Evolutionary conservation across 2,797 vertebrate genomes (phyloP), one percentile per base, ranked within the genome.

Genomic region (Pangasius djambal): DNA sequence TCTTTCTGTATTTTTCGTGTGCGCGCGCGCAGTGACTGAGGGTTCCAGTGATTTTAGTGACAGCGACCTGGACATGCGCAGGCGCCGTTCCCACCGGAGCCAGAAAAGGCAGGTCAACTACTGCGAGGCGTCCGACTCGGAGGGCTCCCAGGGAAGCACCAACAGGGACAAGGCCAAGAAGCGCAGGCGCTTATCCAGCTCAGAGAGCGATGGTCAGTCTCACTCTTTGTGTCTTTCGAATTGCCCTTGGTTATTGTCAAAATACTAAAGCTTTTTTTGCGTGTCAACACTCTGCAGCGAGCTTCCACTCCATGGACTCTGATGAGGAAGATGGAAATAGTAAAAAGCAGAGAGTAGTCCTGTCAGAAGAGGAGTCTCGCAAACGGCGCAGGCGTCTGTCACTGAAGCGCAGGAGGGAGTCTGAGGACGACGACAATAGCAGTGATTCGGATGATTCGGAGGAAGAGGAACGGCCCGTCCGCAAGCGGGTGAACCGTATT

Each of bases 21-120:
- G 85, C 55, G 28, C 40, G 83, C 74, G 5, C 18, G 0, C 94
- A 99, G 99, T 95, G 93, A 99, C 97, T 52, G 97, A 98, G 93
- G 97, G 97, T 72, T 98, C 98, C 89, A 99, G 98, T 0, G 97
- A 98, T 87, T 99, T 96, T 95, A 99, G 97, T 13, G 97, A 98
- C 86, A 97, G 97, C 1, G 98, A 98, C 91, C 95, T 99, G 94
- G 99, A 99, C 91, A 95, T 98, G 67, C 96, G 98, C 83, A 95
- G 97, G 75, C 97, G 98, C 50, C 95, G 99, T 57, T 99, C 98
- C 18, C 97, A 98, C 87, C 95, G 99, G 90, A 99, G 98, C 91
- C 97, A 95, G 91, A 98, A 98, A 95, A 96, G 97, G 92, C 94
- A 96, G 94, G 98, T 99, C 79, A 99, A 99, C 94, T 99, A 99